These are phyloP conservation scores for Petromus typicus DNA, from an alignment of 2,113 vertebrate genomes.

Conservation along the genomic window DNA sequence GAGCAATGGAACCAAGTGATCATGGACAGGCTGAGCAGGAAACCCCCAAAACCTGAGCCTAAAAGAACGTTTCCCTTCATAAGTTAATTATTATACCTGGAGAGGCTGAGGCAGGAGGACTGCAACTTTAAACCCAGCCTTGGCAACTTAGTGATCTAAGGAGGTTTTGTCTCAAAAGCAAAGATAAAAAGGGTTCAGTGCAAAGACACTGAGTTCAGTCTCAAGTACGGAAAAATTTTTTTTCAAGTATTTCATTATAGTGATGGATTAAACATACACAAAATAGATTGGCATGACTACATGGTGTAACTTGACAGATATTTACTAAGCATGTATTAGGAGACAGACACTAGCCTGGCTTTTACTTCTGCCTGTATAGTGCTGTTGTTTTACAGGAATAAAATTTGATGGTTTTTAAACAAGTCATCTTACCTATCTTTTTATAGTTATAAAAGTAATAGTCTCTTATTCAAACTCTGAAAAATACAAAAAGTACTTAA, in stretches of 20 bases:
- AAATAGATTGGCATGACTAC: not conserved
- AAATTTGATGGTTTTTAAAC: not conserved
- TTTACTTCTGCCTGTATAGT: not conserved
- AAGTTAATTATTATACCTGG: not conserved
- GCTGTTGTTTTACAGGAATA: not conserved
- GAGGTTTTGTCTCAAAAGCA: not conserved
- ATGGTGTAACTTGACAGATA: not conserved
- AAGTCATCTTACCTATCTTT: not conserved
- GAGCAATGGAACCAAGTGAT: not conserved
- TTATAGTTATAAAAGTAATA: not conserved
- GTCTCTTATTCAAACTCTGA: not conserved
- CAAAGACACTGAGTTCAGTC: not conserved
- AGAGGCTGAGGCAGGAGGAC: not conserved
- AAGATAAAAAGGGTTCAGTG: not conserved
- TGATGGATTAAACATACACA: not conserved
- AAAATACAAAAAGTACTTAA: not conserved
- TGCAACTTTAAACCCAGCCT: not conserved
- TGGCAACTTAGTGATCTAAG: not conserved
- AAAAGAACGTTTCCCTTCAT: not conserved
- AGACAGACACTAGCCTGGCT: not conserved
- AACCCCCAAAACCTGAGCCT: not conserved
- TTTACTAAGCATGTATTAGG: not conserved
- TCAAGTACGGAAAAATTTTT: not conserved
- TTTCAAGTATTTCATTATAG: not conserved
- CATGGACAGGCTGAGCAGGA: not conserved